These are phyloP conservation scores for Liparis tanakae DNA, from an alignment of 2,797 vertebrate genomes.

Conservation along the genomic window DNA sequence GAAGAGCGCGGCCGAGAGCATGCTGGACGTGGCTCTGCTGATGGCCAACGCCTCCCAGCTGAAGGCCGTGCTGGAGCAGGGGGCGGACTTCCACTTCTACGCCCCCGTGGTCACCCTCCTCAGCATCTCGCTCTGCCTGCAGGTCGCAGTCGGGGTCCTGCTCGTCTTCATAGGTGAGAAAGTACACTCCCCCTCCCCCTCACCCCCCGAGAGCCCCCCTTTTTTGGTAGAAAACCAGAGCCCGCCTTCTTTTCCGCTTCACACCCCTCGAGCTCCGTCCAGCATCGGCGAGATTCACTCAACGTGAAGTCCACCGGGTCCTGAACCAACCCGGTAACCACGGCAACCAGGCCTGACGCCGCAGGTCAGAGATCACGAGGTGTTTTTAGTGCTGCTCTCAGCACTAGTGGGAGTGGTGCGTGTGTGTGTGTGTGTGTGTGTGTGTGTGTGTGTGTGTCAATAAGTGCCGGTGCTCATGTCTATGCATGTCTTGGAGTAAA, in stretches of 20 bases:
- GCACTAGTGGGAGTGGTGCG: constrained; percentile 34
- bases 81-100: constrained; percentile 83
- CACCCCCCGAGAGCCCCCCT: background rate
- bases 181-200: constrained; percentile 9
- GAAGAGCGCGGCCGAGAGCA: constrained; percentile 92
- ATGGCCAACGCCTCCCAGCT: constrained; percentile 95
- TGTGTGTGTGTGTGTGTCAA: constrained; percentile 19
- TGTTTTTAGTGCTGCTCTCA: constrained; percentile 59
- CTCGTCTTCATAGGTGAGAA: constrained; percentile 92
- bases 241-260: background rate
- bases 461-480: constrained; percentile 8
- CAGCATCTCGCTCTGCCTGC: constrained; percentile 88
- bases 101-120: constrained; percentile 85
- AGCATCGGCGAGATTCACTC: constrained; percentile 20
- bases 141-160: constrained; percentile 88
- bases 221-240: background rate
- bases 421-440: background rate
- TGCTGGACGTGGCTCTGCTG: constrained; percentile 92
- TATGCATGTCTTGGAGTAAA: constrained; percentile 10
- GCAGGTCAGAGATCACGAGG: constrained; percentile 68
- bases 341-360: constrained; percentile 55
- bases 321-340: constrained; percentile 63
- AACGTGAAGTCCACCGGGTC: constrained; percentile 61
- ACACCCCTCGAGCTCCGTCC: constrained; percentile 13
- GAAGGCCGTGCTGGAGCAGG: constrained; percentile 90